Evolutionary conservation across 2,888 invertebrate species (phyloP), one percentile per base, ranked within the genome.

Genomic region (Calameuta idolon): DNA sequence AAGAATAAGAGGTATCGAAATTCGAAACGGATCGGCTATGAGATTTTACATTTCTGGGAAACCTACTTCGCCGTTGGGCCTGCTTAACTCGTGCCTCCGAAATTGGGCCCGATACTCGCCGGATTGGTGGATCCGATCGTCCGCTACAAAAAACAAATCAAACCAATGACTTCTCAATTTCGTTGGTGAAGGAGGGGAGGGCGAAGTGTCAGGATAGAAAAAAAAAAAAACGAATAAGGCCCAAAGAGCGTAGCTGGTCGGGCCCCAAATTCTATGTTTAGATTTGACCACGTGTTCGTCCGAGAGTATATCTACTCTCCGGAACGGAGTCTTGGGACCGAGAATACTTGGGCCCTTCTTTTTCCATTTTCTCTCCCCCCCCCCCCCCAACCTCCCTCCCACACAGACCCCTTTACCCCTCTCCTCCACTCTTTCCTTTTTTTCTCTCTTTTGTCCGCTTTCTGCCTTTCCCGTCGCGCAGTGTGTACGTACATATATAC

Each of bases 141-240:
- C 79, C 79, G 75, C 2, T 5, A 77, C 74, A 82, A 82, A 82
- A 82, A 82, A 69, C 69, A 76, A 75, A 80, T 80, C 79, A 73
- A 77, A 78, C 79, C 81, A 83, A 81, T 82, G 82, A 82, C 81
- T 82, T 82, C 82, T 82, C 81, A 82, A 81, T 82, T 81, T 82
- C 80, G 75, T 34, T 74, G 31, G 3, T 30, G 71, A 23, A 33
- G 31, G 71, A n/a, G 71, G 71, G 71, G 33, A 15, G 31, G 69
- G 30, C 12, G 69, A 23, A n/a, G 69, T 34, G 33, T 33, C 33
- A 34, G 31, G 15, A 71, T 31, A 37, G 12, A 12, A 35, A 40
- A 40, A 40, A 40, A 40, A 40, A 15, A 37, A 12, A 55, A 23
- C 55, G 55, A 55, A 55, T 55, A 55, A 55, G 55, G 55, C 55